Percentiles rank a stretch among this genome's conserved stretches.
Conservation (phyloP, 1,140 invertebrate genomes). For the Caenorhabditis tropicalis region DNA sequence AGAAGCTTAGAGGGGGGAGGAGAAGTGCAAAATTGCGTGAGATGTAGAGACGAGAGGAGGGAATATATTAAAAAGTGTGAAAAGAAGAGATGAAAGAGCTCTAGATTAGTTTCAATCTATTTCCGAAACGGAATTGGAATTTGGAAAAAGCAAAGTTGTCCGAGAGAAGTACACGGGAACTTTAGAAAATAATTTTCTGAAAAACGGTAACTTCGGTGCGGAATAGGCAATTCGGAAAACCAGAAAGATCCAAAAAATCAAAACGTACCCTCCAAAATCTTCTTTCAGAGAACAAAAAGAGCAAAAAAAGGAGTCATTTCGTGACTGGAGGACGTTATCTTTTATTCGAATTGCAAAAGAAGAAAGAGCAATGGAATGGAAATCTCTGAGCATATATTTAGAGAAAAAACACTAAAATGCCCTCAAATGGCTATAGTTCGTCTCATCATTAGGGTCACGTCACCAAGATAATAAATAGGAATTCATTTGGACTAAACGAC, state of each 20-base stretch:
- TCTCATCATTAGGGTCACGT: too few relatives aligned
- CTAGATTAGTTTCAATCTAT: not conserved
- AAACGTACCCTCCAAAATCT: too few relatives aligned
- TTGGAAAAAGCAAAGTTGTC: not conserved
- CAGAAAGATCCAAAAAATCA: not conserved
- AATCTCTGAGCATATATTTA: not conserved
- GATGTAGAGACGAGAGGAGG: not conserved
- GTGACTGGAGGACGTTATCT: constrained; percentile 32
- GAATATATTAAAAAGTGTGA: constrained; percentile 8
- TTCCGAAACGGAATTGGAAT: not conserved
- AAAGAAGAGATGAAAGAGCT: not conserved
- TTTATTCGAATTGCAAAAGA: constrained; percentile 25
- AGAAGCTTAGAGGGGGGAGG: not conserved
- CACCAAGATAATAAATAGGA: too few relatives aligned
- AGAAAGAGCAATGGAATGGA: not conserved
- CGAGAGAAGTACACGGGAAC: too few relatives aligned
- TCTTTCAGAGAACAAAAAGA: not conserved
- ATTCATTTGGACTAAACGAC: too few relatives aligned
- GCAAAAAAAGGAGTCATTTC: not conserved
- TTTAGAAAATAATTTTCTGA: too few relatives aligned
- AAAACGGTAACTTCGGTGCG: too few relatives aligned
- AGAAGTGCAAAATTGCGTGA: constrained; percentile 31
- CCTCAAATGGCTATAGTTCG: too few relatives aligned
- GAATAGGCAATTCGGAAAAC: not conserved
- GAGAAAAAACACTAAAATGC: too few relatives aligned